Conservation (phyloP, 2,113 vertebrate species). For the Tyto alba region DNA sequence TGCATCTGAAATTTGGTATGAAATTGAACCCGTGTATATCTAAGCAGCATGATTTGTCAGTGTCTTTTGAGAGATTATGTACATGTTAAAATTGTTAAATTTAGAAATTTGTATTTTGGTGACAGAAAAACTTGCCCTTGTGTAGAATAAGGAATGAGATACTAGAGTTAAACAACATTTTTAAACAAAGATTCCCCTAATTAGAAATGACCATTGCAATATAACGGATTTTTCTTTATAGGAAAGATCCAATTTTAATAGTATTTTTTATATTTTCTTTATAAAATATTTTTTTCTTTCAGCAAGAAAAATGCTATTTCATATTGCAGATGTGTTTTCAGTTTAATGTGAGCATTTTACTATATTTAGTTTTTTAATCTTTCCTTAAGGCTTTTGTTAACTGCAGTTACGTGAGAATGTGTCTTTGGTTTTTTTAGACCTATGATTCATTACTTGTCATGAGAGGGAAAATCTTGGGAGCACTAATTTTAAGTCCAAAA, state of each 20-base stretch:
- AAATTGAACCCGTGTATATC: background rate
- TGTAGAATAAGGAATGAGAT: background rate
- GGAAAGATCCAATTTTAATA: background rate
- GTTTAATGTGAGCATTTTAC: background rate
- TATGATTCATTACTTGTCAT: background rate
- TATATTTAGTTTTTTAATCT: background rate
- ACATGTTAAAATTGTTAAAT: background rate
- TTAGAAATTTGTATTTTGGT: background rate
- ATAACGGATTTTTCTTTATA: background rate
- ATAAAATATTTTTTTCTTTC: background rate
- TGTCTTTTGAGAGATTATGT: background rate
- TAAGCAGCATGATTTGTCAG: background rate
- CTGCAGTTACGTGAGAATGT: background rate
- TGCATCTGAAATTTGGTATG: background rate
- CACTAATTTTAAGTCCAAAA: background rate
- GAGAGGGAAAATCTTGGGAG: background rate
- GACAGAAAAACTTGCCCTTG: background rate
- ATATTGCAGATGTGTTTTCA: background rate
- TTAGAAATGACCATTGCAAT: background rate
- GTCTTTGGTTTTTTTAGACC: accelerated
- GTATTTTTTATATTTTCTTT: background rate
- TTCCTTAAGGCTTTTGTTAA: background rate
- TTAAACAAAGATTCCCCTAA: background rate
- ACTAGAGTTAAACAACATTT: background rate
- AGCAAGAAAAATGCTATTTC: background rate